Conservation (phyloP, 2,888 invertebrate genomes). For the Thelaira solivaga region DNA sequence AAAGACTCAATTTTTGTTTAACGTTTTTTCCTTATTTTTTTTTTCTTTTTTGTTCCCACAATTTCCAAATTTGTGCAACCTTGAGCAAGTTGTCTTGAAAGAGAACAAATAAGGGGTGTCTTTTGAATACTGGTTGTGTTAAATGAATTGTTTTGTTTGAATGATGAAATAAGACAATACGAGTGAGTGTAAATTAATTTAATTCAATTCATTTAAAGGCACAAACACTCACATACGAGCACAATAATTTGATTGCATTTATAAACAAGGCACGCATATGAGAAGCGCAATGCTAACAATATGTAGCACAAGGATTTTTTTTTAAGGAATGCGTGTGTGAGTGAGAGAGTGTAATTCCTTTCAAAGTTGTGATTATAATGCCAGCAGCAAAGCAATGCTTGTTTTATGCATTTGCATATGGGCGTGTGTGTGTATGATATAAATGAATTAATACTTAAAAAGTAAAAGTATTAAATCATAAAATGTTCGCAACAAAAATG, state of each 20-base stretch:
- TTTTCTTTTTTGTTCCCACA: background rate
- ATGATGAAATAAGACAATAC: conserved; percentile 38
- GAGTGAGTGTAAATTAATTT: conserved; percentile 49
- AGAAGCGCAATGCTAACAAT: background rate
- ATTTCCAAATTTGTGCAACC: background rate
- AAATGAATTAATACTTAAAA: conserved; percentile 48
- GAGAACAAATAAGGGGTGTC: background rate
- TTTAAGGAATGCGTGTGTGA: background rate
- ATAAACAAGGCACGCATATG: conserved; percentile 38
- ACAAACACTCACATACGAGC: background rate
- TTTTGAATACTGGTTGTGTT: conserved; percentile 29
- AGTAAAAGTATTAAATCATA: conserved; percentile 45
- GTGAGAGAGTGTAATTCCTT: background rate
- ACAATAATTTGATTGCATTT: conserved; percentile 52
- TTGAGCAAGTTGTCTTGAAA: conserved; percentile 1
- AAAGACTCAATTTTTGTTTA: background rate
- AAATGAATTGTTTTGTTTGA: conserved; percentile 29
- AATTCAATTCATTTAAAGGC: conserved; percentile 34
- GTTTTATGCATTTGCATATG: background rate
- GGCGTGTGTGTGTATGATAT: background rate
- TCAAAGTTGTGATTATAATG: conserved; percentile 6
- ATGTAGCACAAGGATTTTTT: conserved; percentile 38
- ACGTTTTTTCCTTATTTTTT: background rate
- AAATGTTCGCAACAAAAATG: conserved; percentile 12
- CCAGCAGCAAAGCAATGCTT: conserved; percentile 4